Base-by-base conservation (phyloP, 2,113 vertebrate genomes). In the Ardeotis arabs region DNA sequence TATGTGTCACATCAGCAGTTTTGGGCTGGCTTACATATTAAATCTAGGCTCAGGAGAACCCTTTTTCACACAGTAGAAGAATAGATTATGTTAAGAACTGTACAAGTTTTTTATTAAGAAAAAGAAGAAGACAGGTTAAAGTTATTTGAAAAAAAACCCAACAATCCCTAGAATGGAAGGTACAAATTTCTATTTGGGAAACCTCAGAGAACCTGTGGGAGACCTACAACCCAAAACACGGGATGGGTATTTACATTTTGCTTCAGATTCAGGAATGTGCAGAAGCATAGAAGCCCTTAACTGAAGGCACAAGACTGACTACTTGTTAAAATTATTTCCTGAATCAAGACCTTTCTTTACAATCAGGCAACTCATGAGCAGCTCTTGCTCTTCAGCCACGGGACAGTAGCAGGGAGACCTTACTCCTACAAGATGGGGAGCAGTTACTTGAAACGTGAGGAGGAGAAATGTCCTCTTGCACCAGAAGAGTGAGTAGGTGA, bases 1-100 rank as follows among this genome's bases (percentile, higher is more conserved):
- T 95, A 73, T 49, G 15, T 89, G 83, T 92, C 87, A 76, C 64
- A 92, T 94, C 93, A 94, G 95, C 87, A 96, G 77, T 76, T 95
- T 95, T 17, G 7, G 74, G 56, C 74, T 90, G 79, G 35, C 41
- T 92, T 75, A 66, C 14, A 6, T 93, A 84, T 89, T 92, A 90
- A 96, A 92, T 70, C 79, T 52, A 87, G 25, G 70, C 67, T 90
- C 37, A 84, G 60, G 79, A 94, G 63, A 82, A 82, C 10, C 20
- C 52, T 80, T 69, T 82, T 79, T 73, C 62, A 27, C 64, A 74
- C 24, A 69, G 37, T 10, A 60, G 55, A 85, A 90, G 29, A 97
- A 60, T 41, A 91, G 77, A 79, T 80, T 78, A 81, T 31, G 25
- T 12, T 60, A 76, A 90, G 58, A 88, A 62, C 8, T 9, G 2